These are phyloP conservation scores for Emydura subglobosa DNA, from an alignment of 2,113 vertebrate species.

Conservation along the genomic window DNA sequence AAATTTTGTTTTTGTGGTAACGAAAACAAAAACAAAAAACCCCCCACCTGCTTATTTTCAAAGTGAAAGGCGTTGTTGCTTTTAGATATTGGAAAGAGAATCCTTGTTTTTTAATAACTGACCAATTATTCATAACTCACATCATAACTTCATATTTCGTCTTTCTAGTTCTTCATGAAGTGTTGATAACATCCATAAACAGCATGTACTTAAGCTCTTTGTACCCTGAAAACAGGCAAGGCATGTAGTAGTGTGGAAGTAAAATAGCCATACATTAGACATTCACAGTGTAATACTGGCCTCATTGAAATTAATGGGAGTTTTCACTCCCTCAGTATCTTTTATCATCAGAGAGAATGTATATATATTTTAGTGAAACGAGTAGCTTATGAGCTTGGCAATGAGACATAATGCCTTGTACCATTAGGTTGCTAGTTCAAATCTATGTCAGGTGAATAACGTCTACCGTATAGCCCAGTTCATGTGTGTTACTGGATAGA, in stretches of 20 bases:
- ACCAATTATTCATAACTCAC: neutral
- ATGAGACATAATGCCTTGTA: rapidly evolving
- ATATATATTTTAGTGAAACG: neutral
- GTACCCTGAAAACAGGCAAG: rapidly evolving
- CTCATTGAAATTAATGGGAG: neutral
- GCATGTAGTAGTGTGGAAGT: neutral
- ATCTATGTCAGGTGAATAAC: neutral
- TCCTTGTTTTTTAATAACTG: neutral
- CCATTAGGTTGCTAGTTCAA: too few species aligned
- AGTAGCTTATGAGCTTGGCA: neutral
- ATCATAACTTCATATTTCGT: neutral
- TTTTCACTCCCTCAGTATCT: neutral
- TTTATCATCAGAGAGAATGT: neutral
- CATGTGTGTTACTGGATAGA: neutral
- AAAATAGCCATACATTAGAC: neutral
- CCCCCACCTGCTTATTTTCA: neutral
- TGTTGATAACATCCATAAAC: neutral
- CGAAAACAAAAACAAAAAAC: neutral
- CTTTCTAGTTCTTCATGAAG: rapidly evolving
- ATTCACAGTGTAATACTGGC: neutral
- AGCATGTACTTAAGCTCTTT: rapidly evolving
- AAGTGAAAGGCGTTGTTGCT: neutral
- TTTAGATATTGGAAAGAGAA: neutral
- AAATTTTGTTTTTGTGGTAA: neutral
- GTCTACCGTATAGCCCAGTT: neutral